Base-by-base conservation (phyloP, 2,113 vertebrate species). In the Megalops atlanticus region DNA sequence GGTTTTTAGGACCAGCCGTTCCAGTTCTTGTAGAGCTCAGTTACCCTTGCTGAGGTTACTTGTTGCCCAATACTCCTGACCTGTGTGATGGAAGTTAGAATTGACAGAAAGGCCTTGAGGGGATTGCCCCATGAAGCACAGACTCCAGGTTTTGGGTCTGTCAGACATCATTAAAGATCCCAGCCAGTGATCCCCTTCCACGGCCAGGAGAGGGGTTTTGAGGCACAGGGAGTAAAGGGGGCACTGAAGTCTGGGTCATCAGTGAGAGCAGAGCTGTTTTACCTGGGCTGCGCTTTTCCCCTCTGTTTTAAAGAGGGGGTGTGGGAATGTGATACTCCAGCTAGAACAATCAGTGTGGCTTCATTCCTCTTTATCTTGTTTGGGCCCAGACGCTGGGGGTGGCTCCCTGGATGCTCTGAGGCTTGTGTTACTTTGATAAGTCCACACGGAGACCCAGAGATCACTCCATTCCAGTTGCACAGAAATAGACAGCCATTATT, bases 91-190 rank as follows among this genome's bases (percentile, higher is more conserved):
- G n/a, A n/a, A n/a, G n/a, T n/a, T n/a, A n/a, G n/a, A n/a, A n/a
- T n/a, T n/a, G n/a, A n/a, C n/a, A n/a, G n/a, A n/a, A n/a, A n/a
- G n/a, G n/a, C n/a, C n/a, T n/a, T n/a, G n/a, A n/a, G n/a, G n/a
- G n/a, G n/a, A n/a, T n/a, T n/a, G n/a, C n/a, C 16, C 11, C 72
- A 4, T 27, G 24, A 27, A 33, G 69, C 69, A 43, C 10, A n/a
- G 72, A 4, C 4, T 10, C 40, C 72, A 74, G 35, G 38, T 21
- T 24, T 21, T 7, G 24, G 21, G 70, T 24, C 72, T 41, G 12
- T 43, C n/a, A 21, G n/a, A 74, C 72, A 74, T 74, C 72, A 74
- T 16, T 74, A 41, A 74, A 31, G 31, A 74, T 14, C 31, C 39
- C 27, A 38, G 40, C 72, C 14, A 36, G 36, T 73, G 71, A 74